A percentile compares a stretch with the other conserved stretches of the same genome.
These are phyloP conservation scores for Coleophora flavipennella DNA, from an alignment of 2,888 invertebrate species.

Conservation along the genomic window DNA sequence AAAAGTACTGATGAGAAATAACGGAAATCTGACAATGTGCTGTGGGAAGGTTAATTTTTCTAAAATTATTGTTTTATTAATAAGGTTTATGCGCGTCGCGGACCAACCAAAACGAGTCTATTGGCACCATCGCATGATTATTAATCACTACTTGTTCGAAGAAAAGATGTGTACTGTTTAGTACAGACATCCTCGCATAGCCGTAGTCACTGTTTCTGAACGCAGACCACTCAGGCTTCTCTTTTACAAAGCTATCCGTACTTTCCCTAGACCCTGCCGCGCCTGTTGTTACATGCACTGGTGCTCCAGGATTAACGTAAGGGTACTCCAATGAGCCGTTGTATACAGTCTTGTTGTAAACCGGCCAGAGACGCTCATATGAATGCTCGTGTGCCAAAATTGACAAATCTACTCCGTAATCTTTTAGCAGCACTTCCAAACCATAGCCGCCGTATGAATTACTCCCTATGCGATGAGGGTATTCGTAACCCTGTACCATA, in stretches of 20 bases:
- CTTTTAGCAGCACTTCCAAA: conserved; percentile 84
- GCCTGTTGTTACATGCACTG: not conserved
- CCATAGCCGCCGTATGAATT: conserved; percentile 19
- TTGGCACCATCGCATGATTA: too few relatives aligned
- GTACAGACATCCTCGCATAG: conserved; percentile 76
- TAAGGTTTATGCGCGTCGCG: too few relatives aligned
- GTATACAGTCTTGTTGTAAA: conserved; percentile 77
- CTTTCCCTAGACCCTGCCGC: not conserved
- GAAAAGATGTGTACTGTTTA: not conserved
- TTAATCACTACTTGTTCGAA: not conserved
- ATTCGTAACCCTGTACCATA: not conserved
- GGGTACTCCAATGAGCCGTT: not conserved
- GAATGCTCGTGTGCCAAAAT: conserved; percentile 96
- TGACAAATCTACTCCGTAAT: conserved; percentile 88
- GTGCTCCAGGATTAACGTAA: not conserved
- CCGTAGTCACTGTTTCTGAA: conserved; percentile 88
- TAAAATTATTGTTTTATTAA: too few relatives aligned
- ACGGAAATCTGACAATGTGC: too few relatives aligned
- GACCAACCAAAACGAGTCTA: too few relatives aligned
- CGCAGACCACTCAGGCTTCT: conserved; percentile 83
- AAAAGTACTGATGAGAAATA: too few relatives aligned
- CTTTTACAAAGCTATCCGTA: not conserved
- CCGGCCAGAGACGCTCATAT: conserved; percentile 90
- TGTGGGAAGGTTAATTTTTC: too few relatives aligned
- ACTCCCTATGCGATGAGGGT: not conserved